Base-by-base conservation (phyloP, 2,888 invertebrate genomes). In the Pomacea canaliculata region DNA sequence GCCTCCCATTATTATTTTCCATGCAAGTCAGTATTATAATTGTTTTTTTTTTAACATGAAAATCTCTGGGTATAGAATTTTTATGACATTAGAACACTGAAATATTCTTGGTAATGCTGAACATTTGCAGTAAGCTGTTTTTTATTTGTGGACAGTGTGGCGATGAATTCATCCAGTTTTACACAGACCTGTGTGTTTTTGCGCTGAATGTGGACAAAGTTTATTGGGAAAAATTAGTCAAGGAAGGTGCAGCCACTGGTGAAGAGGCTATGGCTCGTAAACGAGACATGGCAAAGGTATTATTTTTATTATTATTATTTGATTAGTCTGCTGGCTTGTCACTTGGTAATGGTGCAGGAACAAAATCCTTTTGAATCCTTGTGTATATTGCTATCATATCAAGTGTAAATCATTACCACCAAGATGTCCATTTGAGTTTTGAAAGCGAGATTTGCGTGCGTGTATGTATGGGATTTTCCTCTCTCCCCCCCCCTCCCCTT, bases 201-300 rank as follows among this genome's bases (percentile, higher is more conserved):
- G 87, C 87, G 10, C 82, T 88, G 63, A 88, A 88, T 78, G 82
- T 87, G 23, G 88, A 88, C 79, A 88, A 87, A 74, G 86, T 86
- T 7, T 84, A 83, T 51, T 81, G 84, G 83, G 88, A 88, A 72
- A 80, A 84, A 73, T 83, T 82, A 72, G 80, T 83, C 73, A 80
- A 81, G 48, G 80, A 81, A 37, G 82, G 82, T 0, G 63, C 81
- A 81, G 65, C 69, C 8, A 82, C 81, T 0, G 70, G 82, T 81
- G 83, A 82, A 19, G 85, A 82, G 63, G 74, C 76, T 37, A 48
- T 48, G 13, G 80, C 80, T 4, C 68, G 78, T 12, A 78, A 77
- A 27, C 59, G 69, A 59, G 80, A 80, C 18, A 85, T 87, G 78
- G 81, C 86, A 1, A 79, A 69, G 74, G 74, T 74, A 19, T 7